Percentiles rank a stretch among this genome's conserved stretches.
These are phyloP conservation scores for Syrmaticus mikado DNA, from an alignment of 2,113 vertebrate genomes.

Conservation along the genomic window DNA sequence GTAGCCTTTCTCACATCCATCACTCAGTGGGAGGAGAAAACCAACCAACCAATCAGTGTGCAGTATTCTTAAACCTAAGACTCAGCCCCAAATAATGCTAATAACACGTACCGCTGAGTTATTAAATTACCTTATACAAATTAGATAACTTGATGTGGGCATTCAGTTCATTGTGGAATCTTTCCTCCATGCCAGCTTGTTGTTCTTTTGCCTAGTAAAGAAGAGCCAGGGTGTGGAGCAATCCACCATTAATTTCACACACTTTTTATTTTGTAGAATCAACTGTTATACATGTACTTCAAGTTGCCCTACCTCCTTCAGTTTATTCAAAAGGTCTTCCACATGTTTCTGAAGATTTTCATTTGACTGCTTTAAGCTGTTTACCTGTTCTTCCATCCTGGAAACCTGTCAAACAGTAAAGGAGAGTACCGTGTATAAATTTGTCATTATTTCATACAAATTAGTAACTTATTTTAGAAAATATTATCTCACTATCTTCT, in stretches of 20 bases:
- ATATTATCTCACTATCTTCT: neutral
- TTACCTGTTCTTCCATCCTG: constrained; percentile 89
- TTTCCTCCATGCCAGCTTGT: constrained; percentile 89
- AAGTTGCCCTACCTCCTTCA: constrained; percentile 86
- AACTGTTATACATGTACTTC: neutral
- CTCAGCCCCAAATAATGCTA: neutral
- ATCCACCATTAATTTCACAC: neutral
- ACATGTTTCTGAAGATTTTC: constrained; percentile 91
- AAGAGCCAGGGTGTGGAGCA: neutral
- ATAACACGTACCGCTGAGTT: fast-evolving
- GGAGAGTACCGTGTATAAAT: neutral
- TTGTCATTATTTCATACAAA: neutral
- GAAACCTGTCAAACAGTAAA: constrained; percentile 79
- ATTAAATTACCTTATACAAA: constrained; percentile 88
- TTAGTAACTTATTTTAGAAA: neutral
- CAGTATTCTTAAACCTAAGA: neutral
- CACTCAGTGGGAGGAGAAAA: neutral
- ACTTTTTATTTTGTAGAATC: neutral
- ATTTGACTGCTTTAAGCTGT: constrained; percentile 87
- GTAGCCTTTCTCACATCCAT: neutral
- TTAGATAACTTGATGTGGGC: constrained; percentile 95
- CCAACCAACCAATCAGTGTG: neutral
- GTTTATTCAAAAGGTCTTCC: constrained; percentile 88
- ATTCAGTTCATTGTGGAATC: constrained; percentile 93
- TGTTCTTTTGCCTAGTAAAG: constrained; percentile 88